These are phyloP conservation scores for Parauchenoglanis ngamensis DNA, from an alignment of 2,797 vertebrate genomes.

Conservation along the genomic window DNA sequence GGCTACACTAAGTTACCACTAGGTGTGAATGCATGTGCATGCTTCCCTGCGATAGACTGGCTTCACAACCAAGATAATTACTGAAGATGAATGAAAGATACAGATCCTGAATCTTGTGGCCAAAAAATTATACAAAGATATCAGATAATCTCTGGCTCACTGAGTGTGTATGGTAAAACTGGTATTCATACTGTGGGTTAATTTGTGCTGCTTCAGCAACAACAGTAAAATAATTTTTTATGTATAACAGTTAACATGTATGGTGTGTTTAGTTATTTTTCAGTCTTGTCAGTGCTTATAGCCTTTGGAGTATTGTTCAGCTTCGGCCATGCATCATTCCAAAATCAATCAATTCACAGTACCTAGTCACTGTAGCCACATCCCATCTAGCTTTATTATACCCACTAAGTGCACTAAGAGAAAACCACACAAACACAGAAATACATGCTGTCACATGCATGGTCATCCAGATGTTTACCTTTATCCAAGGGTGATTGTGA, in stretches of 20 bases:
- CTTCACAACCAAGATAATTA: neutral
- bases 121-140: neutral
- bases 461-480: constrained; percentile 74
- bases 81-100: neutral
- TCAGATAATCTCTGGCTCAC: neutral
- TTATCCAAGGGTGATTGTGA: constrained; percentile 93
- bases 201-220: neutral
- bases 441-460: constrained; percentile 56
- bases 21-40: neutral
- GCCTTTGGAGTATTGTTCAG: neutral
- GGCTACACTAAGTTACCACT: neutral
- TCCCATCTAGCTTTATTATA: neutral
- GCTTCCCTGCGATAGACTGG: neutral
- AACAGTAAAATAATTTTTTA: neutral
- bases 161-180: neutral
- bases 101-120: neutral
- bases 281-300: neutral
- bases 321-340: neutral
- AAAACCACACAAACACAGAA: constrained; percentile 18
- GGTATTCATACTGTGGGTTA: neutral
- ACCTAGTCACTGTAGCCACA: neutral
- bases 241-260: neutral
- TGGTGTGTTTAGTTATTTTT: constrained; percentile 3
- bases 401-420: neutral
- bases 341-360: constrained; percentile 13